These are phyloP conservation scores for Perca schrenkii DNA, from an alignment of 2,113 vertebrate species.

Conservation along the genomic window DNA sequence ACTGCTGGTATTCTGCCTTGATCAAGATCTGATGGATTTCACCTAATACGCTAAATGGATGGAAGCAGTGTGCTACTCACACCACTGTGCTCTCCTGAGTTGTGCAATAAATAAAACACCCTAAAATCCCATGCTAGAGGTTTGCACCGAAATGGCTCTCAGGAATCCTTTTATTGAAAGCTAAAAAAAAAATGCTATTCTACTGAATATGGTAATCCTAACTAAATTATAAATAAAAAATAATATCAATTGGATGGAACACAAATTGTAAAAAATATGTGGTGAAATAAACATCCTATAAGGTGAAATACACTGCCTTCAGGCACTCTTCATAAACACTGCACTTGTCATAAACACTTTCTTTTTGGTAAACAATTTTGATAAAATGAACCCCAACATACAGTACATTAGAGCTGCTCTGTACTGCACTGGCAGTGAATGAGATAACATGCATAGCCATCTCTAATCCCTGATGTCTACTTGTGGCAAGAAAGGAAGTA, in stretches of 20 bases:
- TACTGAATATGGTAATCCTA: background rate
- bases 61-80: background rate
- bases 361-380: background rate
- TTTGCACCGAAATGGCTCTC: background rate
- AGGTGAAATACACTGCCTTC: background rate
- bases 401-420: background rate
- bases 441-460: background rate
- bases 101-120: conserved; percentile 5
- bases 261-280: background rate
- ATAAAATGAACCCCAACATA: background rate
- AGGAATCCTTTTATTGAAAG: background rate
- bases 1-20: conserved; percentile 23
- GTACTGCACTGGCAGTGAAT: background rate
- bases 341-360: background rate
- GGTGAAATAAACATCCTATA: background rate
- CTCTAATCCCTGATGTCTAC: background rate
- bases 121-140: background rate
- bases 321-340: background rate
- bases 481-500: background rate
- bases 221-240: too few relatives aligned
- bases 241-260: background rate
- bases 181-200: background rate
- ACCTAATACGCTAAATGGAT: conserved; percentile 50
- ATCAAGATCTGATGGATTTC: conserved; percentile 32
- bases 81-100: background rate